Evolutionary conservation across 2,113 vertebrate species (phyloP), one percentile per base, ranked within the genome.

Genomic region (Pseudorectes ferrugineus): DNA sequence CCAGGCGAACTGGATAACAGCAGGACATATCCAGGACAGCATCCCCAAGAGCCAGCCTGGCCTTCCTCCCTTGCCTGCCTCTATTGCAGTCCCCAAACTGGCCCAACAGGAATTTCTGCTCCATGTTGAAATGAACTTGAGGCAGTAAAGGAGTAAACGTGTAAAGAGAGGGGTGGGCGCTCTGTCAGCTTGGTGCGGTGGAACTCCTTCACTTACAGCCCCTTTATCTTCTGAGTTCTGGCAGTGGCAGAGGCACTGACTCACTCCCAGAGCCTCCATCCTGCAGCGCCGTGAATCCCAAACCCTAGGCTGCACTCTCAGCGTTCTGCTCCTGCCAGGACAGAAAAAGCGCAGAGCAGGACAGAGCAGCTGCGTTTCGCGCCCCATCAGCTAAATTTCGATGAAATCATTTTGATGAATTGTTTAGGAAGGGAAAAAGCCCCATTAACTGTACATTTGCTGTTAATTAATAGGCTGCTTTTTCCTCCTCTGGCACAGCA

Each of bases 341-440:
- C 91, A 95, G 96, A 81, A 92, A 92, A 96, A 96, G 91, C 52
- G 0, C 94, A 70, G 89, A 89, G 84, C 93, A 85, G 95, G 95
- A 93, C 92, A 70, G 89, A 67, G 70, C 97, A 96, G 96, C 96
- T 96, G 95, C 54, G 29, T 51, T 96, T 95, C 94, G 89, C 35
- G 81, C 95, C 95, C 95, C 91, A 96, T 96, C 94, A 96, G 96
- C 96, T 96, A 89, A 95, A 96, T 95, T 95, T 96, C 95, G 77
- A 62, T 97, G 95, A 92, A 97, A 95, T 95, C 66, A 89, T 96
- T 89, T 95, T 97, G 97, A 97, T 93, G 61, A 95, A 96, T 96
- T 96, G 96, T 97, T 88, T 88, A 95, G 93, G 88, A 95, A 92
- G 68, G 82, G 78, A 85, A 95, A 86, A 90, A 92, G 82, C 77